Conservation (phyloP, 1,140 invertebrate genomes). For the Bicyclus anynana region DNA sequence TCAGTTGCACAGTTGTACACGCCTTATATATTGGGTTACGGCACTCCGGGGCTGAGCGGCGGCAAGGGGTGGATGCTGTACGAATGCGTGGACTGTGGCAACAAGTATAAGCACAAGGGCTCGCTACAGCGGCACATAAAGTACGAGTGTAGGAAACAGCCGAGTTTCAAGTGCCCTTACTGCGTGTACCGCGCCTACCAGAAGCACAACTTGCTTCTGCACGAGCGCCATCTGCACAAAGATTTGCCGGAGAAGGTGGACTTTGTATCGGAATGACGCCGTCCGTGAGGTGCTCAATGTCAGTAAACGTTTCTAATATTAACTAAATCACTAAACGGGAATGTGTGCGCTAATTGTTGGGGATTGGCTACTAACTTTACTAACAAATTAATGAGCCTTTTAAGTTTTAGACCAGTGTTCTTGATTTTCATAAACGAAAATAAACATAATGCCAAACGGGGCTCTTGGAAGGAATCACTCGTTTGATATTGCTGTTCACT, state of each 20-base stretch:
- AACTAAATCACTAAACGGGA: conserved; percentile 29
- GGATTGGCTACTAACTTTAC: conserved; percentile 10
- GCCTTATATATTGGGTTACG: conserved; percentile 74
- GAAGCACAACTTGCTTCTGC: conserved; percentile 75
- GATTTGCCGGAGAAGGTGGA: conserved; percentile 73
- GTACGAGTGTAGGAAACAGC: conserved; percentile 83
- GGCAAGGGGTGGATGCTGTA: conserved; percentile 71
- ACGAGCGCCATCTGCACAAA: conserved; percentile 74
- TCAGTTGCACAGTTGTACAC: conserved; percentile 75
- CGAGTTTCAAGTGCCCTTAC: conserved; percentile 81
- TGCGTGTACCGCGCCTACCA: conserved; percentile 76
- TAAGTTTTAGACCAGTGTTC: too few species aligned
- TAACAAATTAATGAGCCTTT: conserved; percentile 9
- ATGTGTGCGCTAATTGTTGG: not conserved
- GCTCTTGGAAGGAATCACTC: too few species aligned
- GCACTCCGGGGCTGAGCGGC: conserved; percentile 58
- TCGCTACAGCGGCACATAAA: conserved; percentile 80
- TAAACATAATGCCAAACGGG: too few species aligned
- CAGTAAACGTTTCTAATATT: conserved; percentile 46
- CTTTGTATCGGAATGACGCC: conserved; percentile 69
- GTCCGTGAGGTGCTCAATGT: conserved; percentile 44
- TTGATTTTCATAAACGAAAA: too few species aligned
- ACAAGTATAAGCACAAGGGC: conserved; percentile 78
- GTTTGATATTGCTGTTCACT: too few species aligned
- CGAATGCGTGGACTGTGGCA: conserved; percentile 79